phyloP scores from a whole-genome alignment of 2,888 invertebrate genomes.

The Dastarcus helophoroides region DNA sequence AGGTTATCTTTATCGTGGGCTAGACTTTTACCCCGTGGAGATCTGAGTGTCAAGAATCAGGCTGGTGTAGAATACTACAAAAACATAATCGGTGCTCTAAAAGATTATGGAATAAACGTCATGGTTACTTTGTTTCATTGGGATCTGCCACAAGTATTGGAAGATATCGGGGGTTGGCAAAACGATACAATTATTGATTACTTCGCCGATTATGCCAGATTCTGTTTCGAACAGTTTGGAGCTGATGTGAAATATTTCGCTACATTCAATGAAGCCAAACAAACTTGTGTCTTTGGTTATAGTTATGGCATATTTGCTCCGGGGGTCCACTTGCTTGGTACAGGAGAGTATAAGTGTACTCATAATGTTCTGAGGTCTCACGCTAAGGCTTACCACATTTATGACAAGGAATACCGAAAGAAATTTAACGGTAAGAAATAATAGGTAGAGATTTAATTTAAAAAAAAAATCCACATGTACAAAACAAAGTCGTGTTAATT shows the following conservation, averaged over 20 bases:
- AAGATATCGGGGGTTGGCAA: constrained; percentile 4
- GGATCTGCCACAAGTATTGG: constrained; percentile 36
- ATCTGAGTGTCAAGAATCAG: constrained; percentile 39
- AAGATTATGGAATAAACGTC: constrained; percentile 48
- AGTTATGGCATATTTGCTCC: constrained; percentile 14
- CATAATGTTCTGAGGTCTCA: constrained; percentile 40
- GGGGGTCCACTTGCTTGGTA: constrained; percentile 9
- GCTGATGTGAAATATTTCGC: constrained; percentile 21
- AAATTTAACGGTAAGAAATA: constrained; percentile 6
- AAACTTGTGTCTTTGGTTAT: constrained; percentile 15
- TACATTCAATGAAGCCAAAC: constrained; percentile 21
- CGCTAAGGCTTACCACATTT: constrained; percentile 34
- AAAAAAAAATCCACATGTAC: too few species aligned
- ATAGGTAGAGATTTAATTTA: too few species aligned
- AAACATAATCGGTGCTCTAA: constrained; percentile 48
- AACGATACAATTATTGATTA: constrained; percentile 15
- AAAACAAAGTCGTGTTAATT: too few species aligned
- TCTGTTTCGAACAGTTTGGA: constrained; percentile 19
- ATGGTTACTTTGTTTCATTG: constrained; percentile 47
- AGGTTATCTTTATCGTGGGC: constrained; percentile 54
- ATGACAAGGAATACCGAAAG: constrained; percentile 30
- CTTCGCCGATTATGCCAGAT: constrained; percentile 19
- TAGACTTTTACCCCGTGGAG: constrained; percentile 46
- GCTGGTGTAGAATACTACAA: constrained; percentile 54
- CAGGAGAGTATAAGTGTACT: constrained; percentile 47